Conservation (phyloP, 2,113 vertebrate species). For the Eretmochelys imbricata region DNA sequence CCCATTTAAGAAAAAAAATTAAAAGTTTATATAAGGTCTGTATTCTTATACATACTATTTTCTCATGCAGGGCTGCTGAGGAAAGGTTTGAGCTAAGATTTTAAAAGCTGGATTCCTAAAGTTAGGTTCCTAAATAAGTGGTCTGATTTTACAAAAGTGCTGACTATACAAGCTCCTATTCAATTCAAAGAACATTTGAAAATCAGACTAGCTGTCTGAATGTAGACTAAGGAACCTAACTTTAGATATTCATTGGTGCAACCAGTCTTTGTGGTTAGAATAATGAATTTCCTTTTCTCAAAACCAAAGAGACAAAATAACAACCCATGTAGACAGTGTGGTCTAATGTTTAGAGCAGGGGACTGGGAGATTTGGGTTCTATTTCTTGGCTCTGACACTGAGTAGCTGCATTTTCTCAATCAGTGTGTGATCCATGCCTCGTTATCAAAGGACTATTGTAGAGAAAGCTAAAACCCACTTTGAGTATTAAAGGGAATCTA, state of each 20-base stretch:
- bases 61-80: neutral
- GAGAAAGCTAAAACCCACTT: neutral
- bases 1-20: too few relatives aligned
- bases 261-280: neutral
- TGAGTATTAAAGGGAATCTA: neutral
- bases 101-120: neutral
- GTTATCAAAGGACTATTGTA: neutral
- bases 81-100: neutral
- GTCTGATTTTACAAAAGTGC: neutral
- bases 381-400: neutral
- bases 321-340: neutral
- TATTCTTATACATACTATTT: neutral
- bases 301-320: neutral
- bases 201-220: neutral
- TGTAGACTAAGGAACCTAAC: neutral
- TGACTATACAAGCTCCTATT: neutral
- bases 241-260: neutral
- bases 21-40: neutral
- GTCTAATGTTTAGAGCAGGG: neutral
- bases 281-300: neutral
- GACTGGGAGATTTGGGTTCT: neutral
- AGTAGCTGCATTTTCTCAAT: neutral
- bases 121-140: neutral
- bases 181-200: neutral
- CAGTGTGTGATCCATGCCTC: neutral